Evolutionary conservation across 2,797 vertebrate species (phyloP).

Genomic region (Microctenopoma lineatum): DNA sequence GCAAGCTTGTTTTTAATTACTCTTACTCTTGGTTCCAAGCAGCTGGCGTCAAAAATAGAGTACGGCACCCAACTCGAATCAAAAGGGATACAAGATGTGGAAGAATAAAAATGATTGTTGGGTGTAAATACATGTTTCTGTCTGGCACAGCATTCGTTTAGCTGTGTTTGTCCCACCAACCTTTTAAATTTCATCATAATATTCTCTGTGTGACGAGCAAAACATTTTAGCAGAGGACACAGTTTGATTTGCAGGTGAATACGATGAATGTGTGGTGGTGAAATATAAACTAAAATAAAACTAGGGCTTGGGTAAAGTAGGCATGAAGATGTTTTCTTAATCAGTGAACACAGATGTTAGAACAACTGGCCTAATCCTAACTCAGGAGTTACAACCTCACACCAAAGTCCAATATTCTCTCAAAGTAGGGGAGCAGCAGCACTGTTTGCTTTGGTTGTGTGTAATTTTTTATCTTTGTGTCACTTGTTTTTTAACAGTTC

Average conservation of each 20-base stretch:
- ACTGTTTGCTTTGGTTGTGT: conserved; percentile 13
- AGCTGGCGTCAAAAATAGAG: conserved; percentile 78
- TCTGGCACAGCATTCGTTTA: conserved; percentile 53
- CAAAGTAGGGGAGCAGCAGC: background rate
- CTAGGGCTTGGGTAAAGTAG: background rate
- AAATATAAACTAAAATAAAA: conserved; percentile 1
- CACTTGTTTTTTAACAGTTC: too few relatives aligned
- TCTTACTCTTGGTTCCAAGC: conserved; percentile 69
- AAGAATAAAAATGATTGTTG: conserved; percentile 42
- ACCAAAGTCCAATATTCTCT: background rate
- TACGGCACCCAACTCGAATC: conserved; percentile 62
- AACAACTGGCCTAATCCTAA: too few relatives aligned
- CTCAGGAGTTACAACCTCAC: too few relatives aligned
- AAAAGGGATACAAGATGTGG: conserved; percentile 49
- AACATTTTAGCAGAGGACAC: conserved; percentile 6
- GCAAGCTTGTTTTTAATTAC: conserved; percentile 81
- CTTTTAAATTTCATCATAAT: conserved; percentile 28
- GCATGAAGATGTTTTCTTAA: too few relatives aligned
- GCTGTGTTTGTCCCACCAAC: conserved; percentile 24
- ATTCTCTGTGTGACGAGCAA: background rate
- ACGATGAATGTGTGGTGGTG: background rate
- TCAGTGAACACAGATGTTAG: too few relatives aligned
- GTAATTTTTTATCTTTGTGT: conserved; percentile 6
- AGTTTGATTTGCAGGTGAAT: conserved; percentile 3
- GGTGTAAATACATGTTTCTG: conserved; percentile 51